Evolutionary conservation across 2,113 vertebrate species (phyloP).

Genomic region (Hiodon tergisus): DNA sequence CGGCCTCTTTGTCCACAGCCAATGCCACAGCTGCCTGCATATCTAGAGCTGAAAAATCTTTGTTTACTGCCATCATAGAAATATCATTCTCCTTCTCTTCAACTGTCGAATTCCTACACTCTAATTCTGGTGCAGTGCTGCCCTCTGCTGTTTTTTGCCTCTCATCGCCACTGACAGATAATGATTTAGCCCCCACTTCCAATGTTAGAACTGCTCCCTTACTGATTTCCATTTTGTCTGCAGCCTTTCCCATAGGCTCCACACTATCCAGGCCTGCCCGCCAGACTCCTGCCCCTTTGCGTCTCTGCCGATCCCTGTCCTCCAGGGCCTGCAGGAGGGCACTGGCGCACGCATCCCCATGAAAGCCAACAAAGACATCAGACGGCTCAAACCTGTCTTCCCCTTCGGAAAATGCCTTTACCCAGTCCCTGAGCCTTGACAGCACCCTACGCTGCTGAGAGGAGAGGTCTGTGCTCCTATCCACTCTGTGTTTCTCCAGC

Average conservation of each 20-base stretch:
- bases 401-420: conserved; percentile 38
- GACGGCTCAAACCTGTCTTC: conserved; percentile 42
- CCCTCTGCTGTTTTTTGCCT: neutral
- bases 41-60: neutral
- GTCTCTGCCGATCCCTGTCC: conserved; percentile 23
- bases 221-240: conserved; percentile 4
- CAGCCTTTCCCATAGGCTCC: neutral
- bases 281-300: neutral
- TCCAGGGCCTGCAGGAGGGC: conserved; percentile 60
- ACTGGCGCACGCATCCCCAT: conserved; percentile 62
- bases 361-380: conserved; percentile 63
- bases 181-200: neutral
- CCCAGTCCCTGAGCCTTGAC: conserved; percentile 54
- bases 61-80: conserved; percentile 10
- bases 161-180: neutral
- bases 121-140: neutral
- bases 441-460: conserved; percentile 54
- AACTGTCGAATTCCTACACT: neutral
- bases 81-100: conserved; percentile 8
- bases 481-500: conserved; percentile 68
- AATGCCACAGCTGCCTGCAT: conserved; percentile 14
- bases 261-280: conserved; percentile 4
- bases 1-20: neutral
- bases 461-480: conserved; percentile 61
- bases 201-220: neutral